Evolutionary conservation across 1,140 invertebrate species (phyloP).

Genomic region (Cyrtorhinus lividipennis): DNA sequence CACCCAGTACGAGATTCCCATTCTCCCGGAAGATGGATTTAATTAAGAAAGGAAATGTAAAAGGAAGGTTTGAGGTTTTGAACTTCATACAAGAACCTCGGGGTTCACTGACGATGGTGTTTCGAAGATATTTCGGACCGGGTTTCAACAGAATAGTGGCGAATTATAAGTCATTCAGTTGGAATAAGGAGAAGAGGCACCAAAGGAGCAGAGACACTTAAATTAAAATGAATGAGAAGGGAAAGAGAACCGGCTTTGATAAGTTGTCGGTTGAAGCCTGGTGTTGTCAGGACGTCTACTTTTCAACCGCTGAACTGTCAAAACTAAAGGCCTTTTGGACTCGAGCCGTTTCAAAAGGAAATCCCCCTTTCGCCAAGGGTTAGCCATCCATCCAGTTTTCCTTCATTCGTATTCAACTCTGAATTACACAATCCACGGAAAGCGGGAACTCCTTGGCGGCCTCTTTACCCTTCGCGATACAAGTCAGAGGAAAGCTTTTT

Average conservation of each 20-base stretch:
- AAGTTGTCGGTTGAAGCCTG: neutral
- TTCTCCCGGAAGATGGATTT: neutral
- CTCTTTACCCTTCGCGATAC: too few species aligned
- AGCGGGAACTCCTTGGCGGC: too few species aligned
- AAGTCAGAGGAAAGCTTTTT: too few species aligned
- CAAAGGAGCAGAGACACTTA: neutral
- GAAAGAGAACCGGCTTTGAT: neutral
- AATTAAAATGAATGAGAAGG: neutral
- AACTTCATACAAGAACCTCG: neutral
- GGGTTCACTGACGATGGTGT: neutral
- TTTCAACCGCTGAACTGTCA: neutral
- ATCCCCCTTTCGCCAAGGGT: neutral
- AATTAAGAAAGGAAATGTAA: neutral
- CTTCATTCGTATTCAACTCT: neutral
- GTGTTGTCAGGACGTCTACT: neutral
- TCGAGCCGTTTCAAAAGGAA: neutral
- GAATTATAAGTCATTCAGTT: neutral
- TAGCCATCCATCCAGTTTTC: neutral
- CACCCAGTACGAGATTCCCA: neutral
- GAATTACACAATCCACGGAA: too few species aligned
- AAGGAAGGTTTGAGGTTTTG: neutral
- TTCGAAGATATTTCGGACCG: neutral
- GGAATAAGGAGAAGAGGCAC: neutral
- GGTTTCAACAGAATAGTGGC: neutral
- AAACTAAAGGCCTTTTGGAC: neutral